Evolutionary conservation across 2,888 invertebrate genomes (phyloP).

Genomic region (Trichogramma evanescens): DNA sequence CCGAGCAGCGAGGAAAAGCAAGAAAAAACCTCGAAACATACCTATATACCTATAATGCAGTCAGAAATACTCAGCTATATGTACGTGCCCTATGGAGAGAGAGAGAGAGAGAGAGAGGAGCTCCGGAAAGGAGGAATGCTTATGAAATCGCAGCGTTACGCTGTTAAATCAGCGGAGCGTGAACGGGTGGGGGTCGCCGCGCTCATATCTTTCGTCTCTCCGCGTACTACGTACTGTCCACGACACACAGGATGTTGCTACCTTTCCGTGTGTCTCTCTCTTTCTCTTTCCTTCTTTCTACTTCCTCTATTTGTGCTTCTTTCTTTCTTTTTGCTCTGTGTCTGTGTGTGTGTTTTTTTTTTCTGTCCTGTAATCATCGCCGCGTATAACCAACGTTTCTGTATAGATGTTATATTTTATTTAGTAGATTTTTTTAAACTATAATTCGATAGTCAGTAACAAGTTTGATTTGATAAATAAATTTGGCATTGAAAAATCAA

Average conservation of each 20-base stretch:
- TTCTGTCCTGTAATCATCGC: slow-evolving; percentile 11
- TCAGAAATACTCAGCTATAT: too few species aligned
- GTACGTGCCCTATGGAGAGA: too few species aligned
- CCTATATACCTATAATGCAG: too few species aligned
- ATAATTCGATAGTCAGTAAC: too few species aligned
- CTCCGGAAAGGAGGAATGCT: slow-evolving; percentile 32
- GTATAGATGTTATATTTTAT: too few species aligned
- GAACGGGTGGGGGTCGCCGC: slow-evolving; percentile 31
- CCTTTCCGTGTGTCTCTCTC: slow-evolving; percentile 34
- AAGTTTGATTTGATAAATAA: too few species aligned
- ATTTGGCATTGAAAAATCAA: too few species aligned
- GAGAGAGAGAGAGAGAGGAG: background rate
- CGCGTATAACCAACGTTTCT: too few species aligned
- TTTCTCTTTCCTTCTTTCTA: background rate
- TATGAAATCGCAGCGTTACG: slow-evolving; percentile 40
- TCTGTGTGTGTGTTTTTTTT: background rate
- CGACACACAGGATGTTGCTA: slow-evolving; percentile 35
- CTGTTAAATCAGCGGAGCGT: slow-evolving; percentile 38
- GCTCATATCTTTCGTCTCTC: background rate
- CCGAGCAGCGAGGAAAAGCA: too few species aligned
- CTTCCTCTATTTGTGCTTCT: background rate
- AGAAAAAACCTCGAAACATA: too few species aligned
- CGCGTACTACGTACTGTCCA: background rate
- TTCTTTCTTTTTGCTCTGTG: slow-evolving; percentile 17
- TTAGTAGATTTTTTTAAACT: too few species aligned